Evolutionary conservation across 2,888 invertebrate genomes (phyloP).

Genomic region (Aleiodes leptofemur): DNA sequence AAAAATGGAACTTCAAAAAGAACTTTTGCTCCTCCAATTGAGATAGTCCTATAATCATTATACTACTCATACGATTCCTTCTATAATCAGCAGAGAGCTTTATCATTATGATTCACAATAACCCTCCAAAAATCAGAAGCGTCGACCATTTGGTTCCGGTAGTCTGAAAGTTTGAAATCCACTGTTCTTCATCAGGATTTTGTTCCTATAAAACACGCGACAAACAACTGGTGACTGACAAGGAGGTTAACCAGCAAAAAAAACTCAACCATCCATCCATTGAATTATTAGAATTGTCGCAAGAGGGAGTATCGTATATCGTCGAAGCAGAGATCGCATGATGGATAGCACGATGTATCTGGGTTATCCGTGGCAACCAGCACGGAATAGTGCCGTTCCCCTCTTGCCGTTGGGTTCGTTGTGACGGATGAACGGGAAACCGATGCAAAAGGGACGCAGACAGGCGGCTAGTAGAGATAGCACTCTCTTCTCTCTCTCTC

Average conservation of each 20-base stretch:
- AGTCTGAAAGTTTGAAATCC: too few species aligned
- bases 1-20: too few species aligned
- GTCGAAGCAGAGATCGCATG: constrained; percentile 36
- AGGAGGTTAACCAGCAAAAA: constrained; percentile 6
- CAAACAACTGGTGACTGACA: too few species aligned
- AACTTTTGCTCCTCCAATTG: too few species aligned
- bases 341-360: constrained; percentile 39
- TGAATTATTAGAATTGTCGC: constrained; percentile 36
- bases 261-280: not conserved
- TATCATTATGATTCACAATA: too few species aligned
- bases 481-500: not conserved
- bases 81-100: too few species aligned
- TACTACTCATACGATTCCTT: too few species aligned
- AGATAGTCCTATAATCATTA: too few species aligned
- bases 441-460: constrained; percentile 35
- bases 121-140: too few species aligned
- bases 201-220: too few species aligned
- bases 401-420: constrained; percentile 9
- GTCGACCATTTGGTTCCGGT: too few species aligned
- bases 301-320: constrained; percentile 20
- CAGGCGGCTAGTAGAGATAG: constrained; percentile 39
- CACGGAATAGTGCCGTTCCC: constrained; percentile 29
- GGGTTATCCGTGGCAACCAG: constrained; percentile 42
- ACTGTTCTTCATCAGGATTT: too few species aligned
- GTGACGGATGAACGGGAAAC: constrained; percentile 44